Base-by-base conservation (phyloP, 1,140 invertebrate species). In the Nephotettix cincticeps region DNA sequence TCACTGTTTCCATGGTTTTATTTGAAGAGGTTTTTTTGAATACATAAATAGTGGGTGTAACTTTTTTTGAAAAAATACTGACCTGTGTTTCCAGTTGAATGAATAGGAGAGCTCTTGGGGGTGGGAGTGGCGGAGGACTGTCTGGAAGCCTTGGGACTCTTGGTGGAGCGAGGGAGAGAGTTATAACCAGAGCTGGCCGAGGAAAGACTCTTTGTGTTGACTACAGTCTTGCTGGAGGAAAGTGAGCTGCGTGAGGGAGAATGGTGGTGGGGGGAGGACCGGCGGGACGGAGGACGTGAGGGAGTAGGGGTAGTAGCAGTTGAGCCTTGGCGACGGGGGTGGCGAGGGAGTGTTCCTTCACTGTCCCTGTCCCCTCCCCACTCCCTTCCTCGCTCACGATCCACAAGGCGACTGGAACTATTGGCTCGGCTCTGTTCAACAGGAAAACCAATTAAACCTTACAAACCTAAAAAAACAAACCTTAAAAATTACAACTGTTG, bases 1-100 rank as follows among this genome's bases (percentile, higher is more conserved):
- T n/a, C n/a, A n/a, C n/a, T n/a, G n/a, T n/a, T n/a, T n/a, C n/a
- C n/a, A n/a, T n/a, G n/a, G n/a, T n/a, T n/a, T n/a, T n/a, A n/a
- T n/a, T n/a, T n/a, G n/a, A n/a, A n/a, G n/a, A n/a, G n/a, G n/a
- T n/a, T n/a, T n/a, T n/a, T n/a, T n/a, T n/a, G n/a, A n/a, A n/a
- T n/a, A n/a, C n/a, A n/a, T n/a, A n/a, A n/a, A n/a, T n/a, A n/a
- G n/a, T n/a, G n/a, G n/a, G n/a, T n/a, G n/a, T n/a, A n/a, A 40
- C 17, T 40, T 9, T 40, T 9, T 40, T 40, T 9, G 27, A 29
- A 64, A 29, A 64, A 32, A 36, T 4, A n/a, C 43, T 21, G 2
- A 32, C 61, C 56, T 2, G 45, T 1, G 30, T 82, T 86, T 40
- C 84, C 79, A 36, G 68, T 67, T 19, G 74, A 71, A 71, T 75